A percentile compares a stretch with the other conserved stretches of the same genome.
These are phyloP conservation scores for Mesembrinibis cayennensis DNA, from an alignment of 2,113 vertebrate genomes.

Conservation along the genomic window DNA sequence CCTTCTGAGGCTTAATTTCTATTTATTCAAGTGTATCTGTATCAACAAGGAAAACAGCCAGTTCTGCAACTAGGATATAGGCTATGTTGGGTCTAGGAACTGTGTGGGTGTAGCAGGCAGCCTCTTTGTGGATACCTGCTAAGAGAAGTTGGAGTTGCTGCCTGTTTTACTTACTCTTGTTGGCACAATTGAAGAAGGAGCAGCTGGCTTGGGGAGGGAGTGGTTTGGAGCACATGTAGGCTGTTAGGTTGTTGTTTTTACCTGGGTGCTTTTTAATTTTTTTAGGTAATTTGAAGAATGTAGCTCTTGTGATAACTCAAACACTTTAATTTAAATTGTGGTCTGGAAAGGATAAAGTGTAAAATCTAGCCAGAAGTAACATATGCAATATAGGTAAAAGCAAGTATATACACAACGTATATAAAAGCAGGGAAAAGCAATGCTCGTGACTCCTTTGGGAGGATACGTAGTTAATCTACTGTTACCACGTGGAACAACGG, in stretches of 20 bases:
- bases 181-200: not conserved
- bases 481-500: not conserved
- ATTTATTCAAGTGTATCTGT: not conserved
- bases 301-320: not conserved
- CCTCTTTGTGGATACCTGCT: not conserved
- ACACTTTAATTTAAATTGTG: not conserved
- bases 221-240: not conserved
- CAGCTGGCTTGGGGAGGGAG: not conserved
- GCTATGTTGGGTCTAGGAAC: not conserved
- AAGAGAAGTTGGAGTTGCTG: not conserved
- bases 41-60: not conserved
- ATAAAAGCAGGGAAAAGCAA: not conserved
- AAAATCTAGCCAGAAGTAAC: not conserved
- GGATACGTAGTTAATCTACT: not conserved
- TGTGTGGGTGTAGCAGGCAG: not conserved
- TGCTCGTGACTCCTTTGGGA: not conserved
- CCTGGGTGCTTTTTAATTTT: not conserved
- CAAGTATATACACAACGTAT: fast-evolving
- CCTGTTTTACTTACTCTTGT: not conserved
- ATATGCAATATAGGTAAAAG: not conserved
- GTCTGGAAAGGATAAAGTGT: not conserved
- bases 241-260: not conserved
- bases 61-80: not conserved
- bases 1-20: not conserved
- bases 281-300: not conserved